Evolutionary conservation across 2,797 vertebrate species (phyloP).

Genomic region (Clangula hyemalis): DNA sequence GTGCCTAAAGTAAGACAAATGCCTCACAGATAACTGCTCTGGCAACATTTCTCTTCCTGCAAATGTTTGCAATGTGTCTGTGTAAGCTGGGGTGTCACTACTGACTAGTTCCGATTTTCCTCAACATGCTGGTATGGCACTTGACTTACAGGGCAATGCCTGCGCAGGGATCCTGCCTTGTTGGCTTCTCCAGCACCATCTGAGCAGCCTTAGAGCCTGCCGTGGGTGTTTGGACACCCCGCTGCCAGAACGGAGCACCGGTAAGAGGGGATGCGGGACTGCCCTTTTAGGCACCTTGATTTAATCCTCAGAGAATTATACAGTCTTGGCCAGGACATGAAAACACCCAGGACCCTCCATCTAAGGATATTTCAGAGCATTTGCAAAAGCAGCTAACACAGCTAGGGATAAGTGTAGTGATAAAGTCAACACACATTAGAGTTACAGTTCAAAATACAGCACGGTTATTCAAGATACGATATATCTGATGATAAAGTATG

Average conservation of each 20-base stretch:
- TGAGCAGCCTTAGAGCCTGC: background rate
- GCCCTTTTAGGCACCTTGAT: background rate
- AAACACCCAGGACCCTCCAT: background rate
- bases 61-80: accelerated
- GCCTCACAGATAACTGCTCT: background rate
- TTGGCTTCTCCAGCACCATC: background rate
- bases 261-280: background rate
- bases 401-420: background rate
- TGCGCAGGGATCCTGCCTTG: no score
- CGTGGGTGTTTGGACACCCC: background rate
- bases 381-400: no score
- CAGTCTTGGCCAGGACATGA: background rate
- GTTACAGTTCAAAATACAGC: background rate
- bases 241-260: background rate
- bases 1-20: background rate
- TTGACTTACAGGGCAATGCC: background rate
- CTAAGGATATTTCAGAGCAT: no score
- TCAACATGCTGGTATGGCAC: background rate
- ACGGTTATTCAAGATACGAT: background rate
- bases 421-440: background rate
- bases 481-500: background rate
- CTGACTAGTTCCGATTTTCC: background rate
- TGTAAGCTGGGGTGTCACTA: accelerated
- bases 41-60: background rate
- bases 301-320: background rate